These are phyloP conservation scores for Percopsis omiscomaycus DNA, from an alignment of 2,797 vertebrate species.

Conservation along the genomic window DNA sequence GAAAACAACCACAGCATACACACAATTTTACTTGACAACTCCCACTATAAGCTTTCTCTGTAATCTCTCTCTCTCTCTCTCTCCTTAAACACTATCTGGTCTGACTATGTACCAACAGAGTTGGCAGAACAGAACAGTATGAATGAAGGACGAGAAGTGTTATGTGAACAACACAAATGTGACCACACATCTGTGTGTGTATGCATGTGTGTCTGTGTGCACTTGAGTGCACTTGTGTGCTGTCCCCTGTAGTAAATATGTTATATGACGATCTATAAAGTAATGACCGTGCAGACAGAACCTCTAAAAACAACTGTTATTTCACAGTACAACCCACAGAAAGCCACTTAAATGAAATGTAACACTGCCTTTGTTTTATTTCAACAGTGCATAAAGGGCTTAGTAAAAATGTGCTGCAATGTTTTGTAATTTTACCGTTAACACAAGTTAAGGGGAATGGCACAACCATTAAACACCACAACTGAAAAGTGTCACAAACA, in stretches of 20 bases:
- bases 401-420: constrained; percentile 22
- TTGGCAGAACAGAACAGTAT: constrained; percentile 1
- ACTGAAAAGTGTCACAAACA: constrained; percentile 39
- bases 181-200: constrained; percentile 5
- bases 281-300: constrained; percentile 8
- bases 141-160: constrained; percentile 7
- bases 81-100: constrained; percentile 18
- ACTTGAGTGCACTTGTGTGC: neutral
- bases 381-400: constrained; percentile 24
- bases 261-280: neutral
- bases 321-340: constrained; percentile 26
- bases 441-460: constrained; percentile 28
- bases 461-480: constrained; percentile 19
- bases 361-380: constrained; percentile 34
- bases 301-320: constrained; percentile 34
- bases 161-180: neutral
- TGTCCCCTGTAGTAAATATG: constrained; percentile 1
- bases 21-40: constrained; percentile 21
- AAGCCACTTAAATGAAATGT: constrained; percentile 20
- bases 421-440: constrained; percentile 35
- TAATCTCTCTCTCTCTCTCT: constrained; percentile 27
- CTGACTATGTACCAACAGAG: too few relatives aligned
- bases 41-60: constrained; percentile 23
- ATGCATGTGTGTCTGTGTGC: constrained; percentile 6
- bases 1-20: constrained; percentile 43